Conservation (phyloP, 92 coral and sea anemone genomes). For the Galaxea fascicularis region DNA sequence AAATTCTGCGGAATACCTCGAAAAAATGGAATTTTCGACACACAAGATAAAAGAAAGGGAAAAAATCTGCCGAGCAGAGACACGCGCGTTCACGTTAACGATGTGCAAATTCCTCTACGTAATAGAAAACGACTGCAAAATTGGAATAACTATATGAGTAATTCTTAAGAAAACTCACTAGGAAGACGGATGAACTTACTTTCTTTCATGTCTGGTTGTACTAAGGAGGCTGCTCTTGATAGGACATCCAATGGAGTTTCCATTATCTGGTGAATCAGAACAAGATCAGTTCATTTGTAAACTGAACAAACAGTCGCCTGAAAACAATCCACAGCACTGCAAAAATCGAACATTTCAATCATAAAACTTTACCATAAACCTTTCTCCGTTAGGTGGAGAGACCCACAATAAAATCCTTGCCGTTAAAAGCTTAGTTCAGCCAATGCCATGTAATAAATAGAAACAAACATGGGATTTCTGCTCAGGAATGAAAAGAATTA, state of each 20-base stretch:
- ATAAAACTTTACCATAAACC: slow-evolving; percentile 15
- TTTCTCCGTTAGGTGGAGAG: slow-evolving; percentile 26
- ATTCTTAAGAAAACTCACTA: slow-evolving; percentile 1
- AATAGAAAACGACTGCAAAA: not conserved
- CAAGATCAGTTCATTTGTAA: not conserved
- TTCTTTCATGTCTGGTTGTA: slow-evolving; percentile 81
- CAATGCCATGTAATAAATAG: slow-evolving; percentile 61
- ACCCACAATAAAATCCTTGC: slow-evolving; percentile 13
- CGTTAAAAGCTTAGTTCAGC: slow-evolving; percentile 24
- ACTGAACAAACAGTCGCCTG: slow-evolving; percentile 1
- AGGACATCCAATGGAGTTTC: slow-evolving; percentile 98
- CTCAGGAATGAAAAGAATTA: slow-evolving; percentile 78
- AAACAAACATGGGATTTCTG: slow-evolving; percentile 83
- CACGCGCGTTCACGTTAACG: slow-evolving; percentile 8
- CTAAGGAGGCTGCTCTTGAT: slow-evolving; percentile 97
- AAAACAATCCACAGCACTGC: not conserved
- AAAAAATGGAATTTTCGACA: not conserved
- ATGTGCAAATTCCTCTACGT: slow-evolving; percentile 28
- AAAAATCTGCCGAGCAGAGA: not conserved
- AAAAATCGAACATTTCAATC: not conserved
- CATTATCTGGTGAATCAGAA: slow-evolving; percentile 41
- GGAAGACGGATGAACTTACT: slow-evolving; percentile 59
- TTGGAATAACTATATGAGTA: not conserved
- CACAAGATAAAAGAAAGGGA: not conserved
- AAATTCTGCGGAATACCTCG: not conserved